Base-by-base conservation (phyloP, 2,888 invertebrate species). In the Synanthedon formicaeformis region DNA sequence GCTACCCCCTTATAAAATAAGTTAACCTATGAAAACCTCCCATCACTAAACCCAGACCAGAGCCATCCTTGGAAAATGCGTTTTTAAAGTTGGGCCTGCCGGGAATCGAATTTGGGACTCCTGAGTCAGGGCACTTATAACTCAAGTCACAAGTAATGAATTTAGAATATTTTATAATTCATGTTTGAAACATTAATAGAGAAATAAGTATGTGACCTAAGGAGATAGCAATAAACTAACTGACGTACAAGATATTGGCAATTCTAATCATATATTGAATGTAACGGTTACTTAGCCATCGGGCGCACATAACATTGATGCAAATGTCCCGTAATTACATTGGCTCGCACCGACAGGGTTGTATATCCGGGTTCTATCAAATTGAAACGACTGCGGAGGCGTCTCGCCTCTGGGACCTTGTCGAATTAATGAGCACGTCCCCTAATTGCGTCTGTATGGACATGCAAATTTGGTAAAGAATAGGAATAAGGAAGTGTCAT, bases 391-490 rank as follows among this genome's bases (percentile, higher is more conserved):
- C 58, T 58, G 59, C 57, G 58, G 51, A 55, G 55, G 56, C 62
- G 64, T 59, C 56, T 59, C 63, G 60, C 66, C 65, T 57, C 59
- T 66, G 71, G 72, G 71, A 71, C 72, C 69, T 65, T 65, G 66
- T 69, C 69, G 71, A 70, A 73, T 74, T 75, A 73, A 70, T 69
- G 65, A 64, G 60, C 61, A 59, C 58, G 65, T 18, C 71, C 78
- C 81, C 81, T 84, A 84, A 84, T 84, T 82, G 83, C 70, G 70
- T 77, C 79, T 81, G 81, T 81, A 79, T 81, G 81, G 75, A 81
- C 81, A 83, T 83, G 83, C 81, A 85, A 85, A 84, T 83, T 77
- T 71, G 64, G 58, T 67, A 69, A 72, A 73, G 77, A 76, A 76
- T 67, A 69, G 69, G 63, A 75, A 65, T 63, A 71, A 62, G 71